Conservation (phyloP, 1,140 invertebrate genomes). For the Drosophila pachea region DNA sequence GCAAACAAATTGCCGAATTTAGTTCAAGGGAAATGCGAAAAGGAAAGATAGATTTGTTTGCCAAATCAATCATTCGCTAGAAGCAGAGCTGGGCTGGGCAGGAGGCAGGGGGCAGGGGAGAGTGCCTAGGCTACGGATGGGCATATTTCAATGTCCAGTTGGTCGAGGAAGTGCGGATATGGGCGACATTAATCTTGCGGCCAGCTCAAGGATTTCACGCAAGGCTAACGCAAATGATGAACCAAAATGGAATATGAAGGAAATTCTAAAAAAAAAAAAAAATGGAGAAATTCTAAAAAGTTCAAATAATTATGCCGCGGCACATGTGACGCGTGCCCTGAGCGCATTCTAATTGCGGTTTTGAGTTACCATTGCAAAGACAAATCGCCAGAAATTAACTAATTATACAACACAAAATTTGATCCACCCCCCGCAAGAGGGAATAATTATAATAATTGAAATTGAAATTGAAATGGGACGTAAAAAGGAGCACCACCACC, state of each 20-base stretch:
- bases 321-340: slow-evolving; percentile 67
- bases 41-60: slow-evolving; percentile 54
- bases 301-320: slow-evolving; percentile 1
- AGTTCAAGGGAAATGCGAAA: slow-evolving; percentile 41
- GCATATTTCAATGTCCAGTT: slow-evolving; percentile 61
- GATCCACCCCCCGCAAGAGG: slow-evolving; percentile 14
- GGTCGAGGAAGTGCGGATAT: slow-evolving; percentile 23
- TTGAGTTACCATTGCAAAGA: slow-evolving; percentile 31
- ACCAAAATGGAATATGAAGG: slow-evolving; percentile 13
- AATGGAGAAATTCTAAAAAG: not conserved
- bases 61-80: slow-evolving; percentile 64
- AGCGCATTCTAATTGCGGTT: slow-evolving; percentile 62
- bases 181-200: slow-evolving; percentile 62
- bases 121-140: slow-evolving; percentile 26
- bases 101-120: too few species aligned
- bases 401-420: slow-evolving; percentile 54
- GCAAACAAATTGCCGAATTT: slow-evolving; percentile 60
- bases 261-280: not conserved
- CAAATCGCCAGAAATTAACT: slow-evolving; percentile 74
- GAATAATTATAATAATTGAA: slow-evolving; percentile 75
- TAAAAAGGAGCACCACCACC: slow-evolving; percentile 31
- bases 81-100: not conserved
- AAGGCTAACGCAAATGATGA: slow-evolving; percentile 44
- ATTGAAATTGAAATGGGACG: slow-evolving; percentile 61
- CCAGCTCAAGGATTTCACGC: slow-evolving; percentile 56